Conservation (phyloP, 2,113 vertebrate genomes). For the Limanda limanda region DNA sequence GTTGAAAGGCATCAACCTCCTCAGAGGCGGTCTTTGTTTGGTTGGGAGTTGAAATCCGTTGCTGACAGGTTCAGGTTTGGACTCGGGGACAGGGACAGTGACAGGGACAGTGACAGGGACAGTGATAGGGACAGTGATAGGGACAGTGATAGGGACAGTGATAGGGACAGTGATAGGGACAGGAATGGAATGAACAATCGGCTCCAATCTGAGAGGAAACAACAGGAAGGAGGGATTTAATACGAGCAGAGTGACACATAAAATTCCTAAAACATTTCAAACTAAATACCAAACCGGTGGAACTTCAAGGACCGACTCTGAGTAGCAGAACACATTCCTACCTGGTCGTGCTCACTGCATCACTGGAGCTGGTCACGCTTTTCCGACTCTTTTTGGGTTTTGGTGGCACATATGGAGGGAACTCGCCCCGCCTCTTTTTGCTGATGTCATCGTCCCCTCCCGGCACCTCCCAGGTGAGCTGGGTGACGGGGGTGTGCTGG, state of each 20-base stretch:
- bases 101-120: too few species aligned
- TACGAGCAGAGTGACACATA: background rate
- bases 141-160: too few species aligned
- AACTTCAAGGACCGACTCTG: background rate
- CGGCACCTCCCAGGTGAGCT: conserved; percentile 89
- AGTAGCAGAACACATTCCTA: background rate
- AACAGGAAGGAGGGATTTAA: background rate
- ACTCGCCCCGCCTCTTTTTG: conserved; percentile 88
- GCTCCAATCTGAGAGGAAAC: conserved; percentile 26
- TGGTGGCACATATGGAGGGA: conserved; percentile 67
- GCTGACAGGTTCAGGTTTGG: background rate
- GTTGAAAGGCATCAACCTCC: background rate
- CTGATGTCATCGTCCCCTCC: conserved; percentile 82
- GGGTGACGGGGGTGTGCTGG: conserved; percentile 76
- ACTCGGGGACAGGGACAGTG: too few species aligned
- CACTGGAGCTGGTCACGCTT: background rate
- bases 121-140: too few species aligned
- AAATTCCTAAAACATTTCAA: too few species aligned
- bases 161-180: too few species aligned
- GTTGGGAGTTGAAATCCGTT: conserved; percentile 5
- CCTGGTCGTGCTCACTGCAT: conserved; percentile 17
- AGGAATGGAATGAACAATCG: background rate
- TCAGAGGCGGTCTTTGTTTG: background rate
- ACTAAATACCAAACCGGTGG: background rate
- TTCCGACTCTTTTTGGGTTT: conserved; percentile 56